Percentiles rank a stretch among this genome's conserved stretches.
These are phyloP conservation scores for Coregonus ussuriensis DNA, from an alignment of 2,797 vertebrate genomes.

Conservation along the genomic window DNA sequence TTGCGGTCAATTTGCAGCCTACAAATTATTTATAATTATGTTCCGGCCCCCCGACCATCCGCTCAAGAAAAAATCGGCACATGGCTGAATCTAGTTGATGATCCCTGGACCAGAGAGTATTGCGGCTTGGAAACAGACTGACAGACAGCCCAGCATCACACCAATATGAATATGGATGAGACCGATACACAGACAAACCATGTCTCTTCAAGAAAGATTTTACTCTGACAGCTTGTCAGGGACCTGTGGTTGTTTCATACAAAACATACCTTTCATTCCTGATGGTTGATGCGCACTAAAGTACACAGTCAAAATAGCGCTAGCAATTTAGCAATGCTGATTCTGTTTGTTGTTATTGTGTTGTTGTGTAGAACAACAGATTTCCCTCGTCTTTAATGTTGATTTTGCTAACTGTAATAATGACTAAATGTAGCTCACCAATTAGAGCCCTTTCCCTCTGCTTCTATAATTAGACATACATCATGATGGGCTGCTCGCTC, in stretches of 20 bases:
- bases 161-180: slow-evolving; percentile 49
- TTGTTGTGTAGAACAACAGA: background rate
- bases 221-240: background rate
- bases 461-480: slow-evolving; percentile 72
- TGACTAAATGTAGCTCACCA: slow-evolving; percentile 44
- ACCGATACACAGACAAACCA: background rate
- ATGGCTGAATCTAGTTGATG: too few relatives aligned
- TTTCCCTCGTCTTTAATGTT: slow-evolving; percentile 47
- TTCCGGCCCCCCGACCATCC: too few relatives aligned
- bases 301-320: too few relatives aligned
- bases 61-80: too few relatives aligned
- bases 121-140: slow-evolving; percentile 11
- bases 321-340: background rate
- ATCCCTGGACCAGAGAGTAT: slow-evolving; percentile 3
- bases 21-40: too few relatives aligned
- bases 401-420: slow-evolving; percentile 56
- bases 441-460: slow-evolving; percentile 55
- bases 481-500: slow-evolving; percentile 48
- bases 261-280: too few relatives aligned
- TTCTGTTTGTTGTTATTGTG: slow-evolving; percentile 2
- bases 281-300: too few relatives aligned
- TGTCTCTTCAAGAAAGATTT: background rate
- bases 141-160: slow-evolving; percentile 18
- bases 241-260: background rate
- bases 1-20: too few relatives aligned